Percentiles rank a stretch among this genome's conserved stretches.
Conservation (phyloP, 1,140 invertebrate species). For the Dinoponera quadriceps region DNA sequence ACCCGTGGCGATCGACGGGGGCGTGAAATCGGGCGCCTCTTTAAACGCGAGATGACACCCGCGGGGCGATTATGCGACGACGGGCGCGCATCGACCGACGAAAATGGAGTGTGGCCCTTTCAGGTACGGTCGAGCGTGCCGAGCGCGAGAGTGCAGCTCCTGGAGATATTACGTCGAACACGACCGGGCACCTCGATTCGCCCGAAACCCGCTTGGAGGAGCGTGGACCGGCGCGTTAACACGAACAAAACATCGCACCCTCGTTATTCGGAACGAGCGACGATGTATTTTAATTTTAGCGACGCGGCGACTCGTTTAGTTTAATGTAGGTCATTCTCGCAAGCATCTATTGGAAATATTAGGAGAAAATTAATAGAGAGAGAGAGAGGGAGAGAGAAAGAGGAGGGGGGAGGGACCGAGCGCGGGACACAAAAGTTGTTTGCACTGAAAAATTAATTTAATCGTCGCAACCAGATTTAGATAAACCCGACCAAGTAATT, state of each 20-base stretch:
- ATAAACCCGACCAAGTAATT: too few species aligned
- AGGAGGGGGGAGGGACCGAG: too few species aligned
- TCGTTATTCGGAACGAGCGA: background rate
- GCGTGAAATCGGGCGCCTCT: constrained; percentile 82
- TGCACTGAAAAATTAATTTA: too few species aligned
- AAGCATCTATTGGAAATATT: background rate
- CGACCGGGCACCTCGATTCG: constrained; percentile 17
- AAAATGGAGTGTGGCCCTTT: constrained; percentile 63
- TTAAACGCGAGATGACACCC: constrained; percentile 77
- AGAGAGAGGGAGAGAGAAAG: background rate
- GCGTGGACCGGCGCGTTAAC: background rate
- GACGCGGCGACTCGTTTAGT: constrained; percentile 9
- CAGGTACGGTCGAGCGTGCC: constrained; percentile 65
- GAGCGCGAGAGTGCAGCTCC: constrained; percentile 29
- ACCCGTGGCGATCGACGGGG: constrained; percentile 79
- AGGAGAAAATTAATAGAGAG: background rate
- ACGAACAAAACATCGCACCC: constrained; percentile 21
- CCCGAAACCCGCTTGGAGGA: constrained; percentile 24
- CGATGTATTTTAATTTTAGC: constrained; percentile 31
- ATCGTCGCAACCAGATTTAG: too few species aligned
- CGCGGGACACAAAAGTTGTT: too few species aligned
- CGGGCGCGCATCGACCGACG: constrained; percentile 23
- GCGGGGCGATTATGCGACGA: constrained; percentile 78
- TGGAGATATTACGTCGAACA: constrained; percentile 42
- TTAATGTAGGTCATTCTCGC: constrained; percentile 19